Conservation (phyloP, 1,140 invertebrate genomes). For the Caenorhabditis latens region DNA sequence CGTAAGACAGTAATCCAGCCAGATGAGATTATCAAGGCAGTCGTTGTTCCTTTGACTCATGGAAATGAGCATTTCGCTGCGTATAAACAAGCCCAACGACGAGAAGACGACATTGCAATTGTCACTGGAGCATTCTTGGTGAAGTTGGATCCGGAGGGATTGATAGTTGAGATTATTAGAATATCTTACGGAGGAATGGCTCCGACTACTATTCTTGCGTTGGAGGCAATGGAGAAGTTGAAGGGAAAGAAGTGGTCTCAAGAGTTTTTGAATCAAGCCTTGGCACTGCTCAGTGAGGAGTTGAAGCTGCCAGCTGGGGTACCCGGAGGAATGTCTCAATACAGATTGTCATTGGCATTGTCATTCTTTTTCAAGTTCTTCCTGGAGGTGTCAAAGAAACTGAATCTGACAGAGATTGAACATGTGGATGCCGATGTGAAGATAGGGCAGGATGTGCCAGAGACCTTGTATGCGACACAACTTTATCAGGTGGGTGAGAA, state of each 20-base stretch:
- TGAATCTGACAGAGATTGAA: conserved; percentile 64
- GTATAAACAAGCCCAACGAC: conserved; percentile 90
- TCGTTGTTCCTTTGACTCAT: conserved; percentile 83
- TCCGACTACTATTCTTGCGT: conserved; percentile 86
- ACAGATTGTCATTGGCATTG: conserved; percentile 84
- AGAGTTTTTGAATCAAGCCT: conserved; percentile 82
- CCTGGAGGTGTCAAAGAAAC: conserved; percentile 81
- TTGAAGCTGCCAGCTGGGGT: conserved; percentile 84
- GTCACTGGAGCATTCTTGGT: conserved; percentile 87
- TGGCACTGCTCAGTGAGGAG: conserved; percentile 83
- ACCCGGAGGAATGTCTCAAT: conserved; percentile 91
- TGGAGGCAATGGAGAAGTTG: conserved; percentile 82
- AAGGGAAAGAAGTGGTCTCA: conserved; percentile 85
- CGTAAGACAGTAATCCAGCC: conserved; percentile 84
- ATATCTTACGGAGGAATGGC: conserved; percentile 92
- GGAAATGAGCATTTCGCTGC: conserved; percentile 86
- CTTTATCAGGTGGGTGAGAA: conserved; percentile 87
- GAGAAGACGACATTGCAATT: conserved; percentile 95
- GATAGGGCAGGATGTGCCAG: conserved; percentile 81
- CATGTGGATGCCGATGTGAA: conserved; percentile 79
- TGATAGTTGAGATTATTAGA: conserved; percentile 81
- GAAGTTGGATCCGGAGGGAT: conserved; percentile 77
- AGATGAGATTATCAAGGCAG: conserved; percentile 86
- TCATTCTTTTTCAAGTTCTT: conserved; percentile 93
- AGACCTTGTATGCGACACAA: conserved; percentile 84